Percentiles rank a stretch among this genome's conserved stretches.
Conservation (phyloP, 2,113 vertebrate genomes). For the Micromys minutus region DNA sequence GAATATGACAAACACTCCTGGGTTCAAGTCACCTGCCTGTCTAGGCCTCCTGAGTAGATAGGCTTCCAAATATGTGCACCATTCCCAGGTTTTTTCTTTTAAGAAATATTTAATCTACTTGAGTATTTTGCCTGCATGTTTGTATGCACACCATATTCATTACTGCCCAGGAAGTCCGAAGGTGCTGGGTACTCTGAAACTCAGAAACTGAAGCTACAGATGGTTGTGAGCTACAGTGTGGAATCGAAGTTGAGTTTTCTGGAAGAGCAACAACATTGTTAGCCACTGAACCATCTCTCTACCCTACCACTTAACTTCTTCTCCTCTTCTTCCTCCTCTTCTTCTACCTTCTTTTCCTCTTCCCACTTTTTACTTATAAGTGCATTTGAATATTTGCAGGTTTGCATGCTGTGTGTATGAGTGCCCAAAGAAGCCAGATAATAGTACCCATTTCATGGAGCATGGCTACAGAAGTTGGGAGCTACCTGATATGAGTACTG, state of each 20-base stretch:
- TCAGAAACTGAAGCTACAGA: background rate
- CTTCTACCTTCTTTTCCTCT: no score
- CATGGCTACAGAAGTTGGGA: background rate
- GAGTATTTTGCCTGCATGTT: background rate
- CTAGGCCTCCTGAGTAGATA: background rate
- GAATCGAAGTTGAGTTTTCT: background rate
- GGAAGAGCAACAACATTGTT: background rate
- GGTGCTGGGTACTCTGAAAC: background rate
- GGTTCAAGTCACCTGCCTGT: background rate
- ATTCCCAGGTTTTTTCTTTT: background rate
- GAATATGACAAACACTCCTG: background rate
- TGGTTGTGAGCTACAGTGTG: background rate
- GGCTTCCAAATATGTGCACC: background rate
- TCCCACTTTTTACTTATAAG: background rate
- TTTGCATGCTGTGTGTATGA: background rate
- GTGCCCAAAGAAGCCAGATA: background rate
- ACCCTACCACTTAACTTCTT: background rate
- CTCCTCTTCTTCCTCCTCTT: no score
- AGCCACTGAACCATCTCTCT: background rate
- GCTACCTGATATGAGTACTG: background rate
- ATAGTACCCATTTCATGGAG: background rate
- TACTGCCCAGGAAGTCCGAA: background rate
- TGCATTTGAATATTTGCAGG: background rate
- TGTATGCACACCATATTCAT: background rate
- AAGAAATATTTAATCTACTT: background rate